A percentile compares a stretch with the other conserved stretches of the same genome.
Evolutionary conservation across 2,113 vertebrate species (phyloP).

Genomic region (Percina caprodes): DNA sequence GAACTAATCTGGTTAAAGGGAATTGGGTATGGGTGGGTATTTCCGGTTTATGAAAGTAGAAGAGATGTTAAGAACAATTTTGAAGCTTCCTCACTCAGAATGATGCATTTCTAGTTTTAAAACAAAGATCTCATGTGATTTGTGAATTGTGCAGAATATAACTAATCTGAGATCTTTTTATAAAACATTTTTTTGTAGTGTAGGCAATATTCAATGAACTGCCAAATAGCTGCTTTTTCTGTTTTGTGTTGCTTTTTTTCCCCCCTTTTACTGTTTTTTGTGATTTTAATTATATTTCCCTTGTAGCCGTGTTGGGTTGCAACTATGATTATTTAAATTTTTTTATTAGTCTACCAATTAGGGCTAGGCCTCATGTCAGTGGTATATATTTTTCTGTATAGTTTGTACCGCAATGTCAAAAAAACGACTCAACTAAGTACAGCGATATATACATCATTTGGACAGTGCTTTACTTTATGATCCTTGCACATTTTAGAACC

Average conservation of each 20-base stretch:
- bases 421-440: too few species aligned
- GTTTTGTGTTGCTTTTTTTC: not conserved
- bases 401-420: too few species aligned
- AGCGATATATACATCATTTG: too few species aligned
- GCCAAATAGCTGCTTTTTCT: not conserved
- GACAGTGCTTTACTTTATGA: too few species aligned
- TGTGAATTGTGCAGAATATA: not conserved
- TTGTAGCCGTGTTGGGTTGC: not conserved
- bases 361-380: too few species aligned
- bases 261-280: too few species aligned
- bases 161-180: not conserved
- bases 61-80: too few species aligned
- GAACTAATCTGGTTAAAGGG: conserved; percentile 47
- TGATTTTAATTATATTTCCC: not conserved
- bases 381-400: too few species aligned
- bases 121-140: not conserved
- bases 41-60: not conserved
- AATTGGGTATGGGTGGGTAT: not conserved
- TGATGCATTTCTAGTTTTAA: not conserved
- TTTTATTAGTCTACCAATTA: not conserved
- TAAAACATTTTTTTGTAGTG: not conserved
- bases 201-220: not conserved
- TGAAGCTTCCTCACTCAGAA: not conserved
- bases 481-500: too few species aligned
- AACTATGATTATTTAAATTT: not conserved